Conservation (phyloP, 1,140 invertebrate species). For the Elymnias hypermnestra region DNA sequence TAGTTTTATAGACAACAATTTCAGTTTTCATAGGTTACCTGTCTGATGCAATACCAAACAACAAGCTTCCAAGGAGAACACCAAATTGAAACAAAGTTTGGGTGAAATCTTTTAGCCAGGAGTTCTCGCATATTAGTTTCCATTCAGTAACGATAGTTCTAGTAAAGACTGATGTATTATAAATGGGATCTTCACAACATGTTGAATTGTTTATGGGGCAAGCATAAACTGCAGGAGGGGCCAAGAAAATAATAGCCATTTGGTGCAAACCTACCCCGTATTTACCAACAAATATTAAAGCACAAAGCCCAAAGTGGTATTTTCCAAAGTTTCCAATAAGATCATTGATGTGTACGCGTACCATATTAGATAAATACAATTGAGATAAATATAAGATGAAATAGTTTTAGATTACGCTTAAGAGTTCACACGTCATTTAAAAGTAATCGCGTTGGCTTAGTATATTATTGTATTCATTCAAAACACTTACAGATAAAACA, state of each 20-base stretch:
- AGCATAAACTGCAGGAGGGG: conserved; percentile 71
- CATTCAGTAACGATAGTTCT: conserved; percentile 85
- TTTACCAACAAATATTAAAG: conserved; percentile 80
- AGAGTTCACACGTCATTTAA: neutral
- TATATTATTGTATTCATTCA: no score
- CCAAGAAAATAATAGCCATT: conserved; percentile 79
- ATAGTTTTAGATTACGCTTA: neutral
- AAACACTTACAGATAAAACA: no score
- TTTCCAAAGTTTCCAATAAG: conserved; percentile 76
- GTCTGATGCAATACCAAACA: conserved; percentile 65
- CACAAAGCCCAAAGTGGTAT: conserved; percentile 81
- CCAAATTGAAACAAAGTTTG: conserved; percentile 76
- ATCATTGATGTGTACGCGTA: conserved; percentile 27
- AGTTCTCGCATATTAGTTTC: conserved; percentile 82
- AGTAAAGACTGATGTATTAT: conserved; percentile 79
- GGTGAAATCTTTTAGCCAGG: conserved; percentile 80
- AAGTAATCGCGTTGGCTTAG: neutral
- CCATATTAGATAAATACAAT: conserved; percentile 16
- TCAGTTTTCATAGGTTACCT: conserved; percentile 42
- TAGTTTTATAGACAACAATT: no score
- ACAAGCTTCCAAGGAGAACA: conserved; percentile 54
- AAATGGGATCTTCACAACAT: conserved; percentile 76
- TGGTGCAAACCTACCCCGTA: conserved; percentile 84
- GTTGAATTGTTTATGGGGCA: conserved; percentile 44
- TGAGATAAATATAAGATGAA: neutral